Evolutionary conservation across 2,888 invertebrate species (phyloP), one percentile per base, ranked within the genome.

Genomic region (Hedychridium roseum): DNA sequence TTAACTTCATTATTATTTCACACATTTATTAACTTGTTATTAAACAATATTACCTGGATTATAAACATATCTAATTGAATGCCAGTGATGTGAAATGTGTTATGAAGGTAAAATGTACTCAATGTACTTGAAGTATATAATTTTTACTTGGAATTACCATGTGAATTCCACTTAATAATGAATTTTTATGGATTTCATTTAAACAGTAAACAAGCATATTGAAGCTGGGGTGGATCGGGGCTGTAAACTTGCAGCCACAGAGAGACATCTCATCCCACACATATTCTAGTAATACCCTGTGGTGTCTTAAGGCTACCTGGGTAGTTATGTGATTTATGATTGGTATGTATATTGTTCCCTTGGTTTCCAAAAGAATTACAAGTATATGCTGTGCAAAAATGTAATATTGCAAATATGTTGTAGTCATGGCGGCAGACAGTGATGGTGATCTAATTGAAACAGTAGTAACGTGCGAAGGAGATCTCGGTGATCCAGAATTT

Each of bases 381-480:
- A 42, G 3, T 36, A 12, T 4, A 16, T 18, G 12, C 5, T 26
- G 31, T 34, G 21, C 6, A 7, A 18, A 3, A 20, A 3, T 15
- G 21, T 16, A 30, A 9, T 2, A 26, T 39, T 37, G 15, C 12
- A 27, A 27, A 27, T 4, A 35, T 65, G 55, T 59, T 61, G 35
- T 67, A 82, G 83, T 82, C 79, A 91, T 91, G 91, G 90, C 90
- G 86, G 89, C 89, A 83, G 89, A 90, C 83, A 90, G 90, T 85
- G 90, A 90, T 84, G 87, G 86, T 83, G 86, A 83, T 80, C 79
- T 88, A 80, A 85, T 87, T 71, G 84, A 85, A 81, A 88, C 89
- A 76, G 89, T 94, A 82, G 89, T 94, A 82, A 94, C 94, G 74
- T 94, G 94, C 83, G 91, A 93, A 84, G 94, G 94, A 73, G 89